Conservation (phyloP, 2,888 invertebrate species). For the Oligia latruncula region DNA sequence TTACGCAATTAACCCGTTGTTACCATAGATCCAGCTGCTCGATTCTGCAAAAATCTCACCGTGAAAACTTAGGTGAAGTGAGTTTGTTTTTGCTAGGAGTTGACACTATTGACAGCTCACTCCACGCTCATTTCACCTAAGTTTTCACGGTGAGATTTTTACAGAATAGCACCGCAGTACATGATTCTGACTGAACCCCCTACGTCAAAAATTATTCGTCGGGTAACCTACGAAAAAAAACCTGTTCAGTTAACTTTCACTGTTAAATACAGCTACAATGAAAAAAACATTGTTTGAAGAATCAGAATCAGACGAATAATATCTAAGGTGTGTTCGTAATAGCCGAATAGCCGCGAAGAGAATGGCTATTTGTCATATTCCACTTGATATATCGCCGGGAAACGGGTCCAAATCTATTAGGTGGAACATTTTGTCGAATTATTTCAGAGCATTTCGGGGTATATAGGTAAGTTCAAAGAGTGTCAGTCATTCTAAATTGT, state of each 20-base stretch:
- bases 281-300: not conserved
- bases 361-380: slow-evolving; percentile 35
- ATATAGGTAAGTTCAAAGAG: not conserved
- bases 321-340: slow-evolving; percentile 50
- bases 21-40: not conserved
- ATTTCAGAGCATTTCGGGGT: not conserved
- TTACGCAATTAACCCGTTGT: too few species aligned
- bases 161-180: too few species aligned
- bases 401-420: slow-evolving; percentile 47
- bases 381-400: slow-evolving; percentile 23
- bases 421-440: not conserved
- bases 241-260: too few species aligned
- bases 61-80: too few species aligned
- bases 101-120: too few species aligned
- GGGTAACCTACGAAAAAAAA: too few species aligned
- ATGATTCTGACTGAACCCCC: not conserved
- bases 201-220: too few species aligned
- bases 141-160: too few species aligned
- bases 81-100: too few species aligned
- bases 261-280: too few species aligned
- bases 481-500: not conserved
- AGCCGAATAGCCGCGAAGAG: not conserved
- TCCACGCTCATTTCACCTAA: too few species aligned
- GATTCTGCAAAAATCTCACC: too few species aligned
- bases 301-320: not conserved